These are phyloP conservation scores for Leptocoma aspasia DNA, from an alignment of 2,113 vertebrate genomes.

Conservation along the genomic window DNA sequence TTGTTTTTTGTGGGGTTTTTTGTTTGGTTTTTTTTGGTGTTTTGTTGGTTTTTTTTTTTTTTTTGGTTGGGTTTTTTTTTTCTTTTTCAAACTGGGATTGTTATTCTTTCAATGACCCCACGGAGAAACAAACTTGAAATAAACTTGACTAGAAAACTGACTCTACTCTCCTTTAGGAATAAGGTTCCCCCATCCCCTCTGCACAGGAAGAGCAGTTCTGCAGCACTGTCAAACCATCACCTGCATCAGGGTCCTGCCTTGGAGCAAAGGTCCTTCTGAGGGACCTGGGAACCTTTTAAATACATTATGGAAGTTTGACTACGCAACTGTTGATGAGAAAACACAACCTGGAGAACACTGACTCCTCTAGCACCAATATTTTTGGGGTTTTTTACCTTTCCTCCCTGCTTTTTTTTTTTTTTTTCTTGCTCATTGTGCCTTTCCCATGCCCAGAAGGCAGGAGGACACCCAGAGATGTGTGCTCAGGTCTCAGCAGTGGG, in stretches of 20 bases:
- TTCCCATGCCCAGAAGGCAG: not conserved
- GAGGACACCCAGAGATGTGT: not conserved
- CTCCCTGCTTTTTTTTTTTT: not conserved
- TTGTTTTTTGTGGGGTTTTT: rapidly evolving
- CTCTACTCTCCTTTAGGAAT: not conserved
- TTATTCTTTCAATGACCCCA: not conserved
- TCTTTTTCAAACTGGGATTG: not conserved
- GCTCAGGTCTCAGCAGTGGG: not conserved
- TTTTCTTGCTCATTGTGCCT: not conserved
- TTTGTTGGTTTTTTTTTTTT: no score
- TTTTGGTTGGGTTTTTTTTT: no score
- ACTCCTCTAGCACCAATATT: not conserved
- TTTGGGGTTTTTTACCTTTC: not conserved
- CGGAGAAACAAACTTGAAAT: not conserved
- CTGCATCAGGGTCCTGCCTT: not conserved
- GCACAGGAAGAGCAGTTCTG: not conserved
- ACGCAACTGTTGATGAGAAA: not conserved
- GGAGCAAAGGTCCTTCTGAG: not conserved
- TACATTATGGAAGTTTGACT: not conserved
- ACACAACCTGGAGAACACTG: not conserved
- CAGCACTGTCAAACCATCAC: not conserved
- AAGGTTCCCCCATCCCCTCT: not conserved
- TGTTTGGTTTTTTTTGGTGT: no score
- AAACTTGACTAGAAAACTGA: not conserved
- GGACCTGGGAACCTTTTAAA: not conserved